phyloP scores from a whole-genome alignment of 2,797 vertebrate species.

The Siniperca undulata region DNA sequence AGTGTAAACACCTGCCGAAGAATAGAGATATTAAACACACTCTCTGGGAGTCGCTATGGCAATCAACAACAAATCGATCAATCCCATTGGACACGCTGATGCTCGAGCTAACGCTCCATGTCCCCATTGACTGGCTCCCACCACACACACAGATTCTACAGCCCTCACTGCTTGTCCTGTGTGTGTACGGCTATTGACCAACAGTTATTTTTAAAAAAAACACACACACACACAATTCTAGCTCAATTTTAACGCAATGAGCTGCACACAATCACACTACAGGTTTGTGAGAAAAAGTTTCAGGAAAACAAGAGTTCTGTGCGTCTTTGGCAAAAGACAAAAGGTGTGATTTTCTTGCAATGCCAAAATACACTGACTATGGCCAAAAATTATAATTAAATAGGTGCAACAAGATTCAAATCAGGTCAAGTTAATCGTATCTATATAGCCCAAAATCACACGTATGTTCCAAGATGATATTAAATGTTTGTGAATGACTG shows the following conservation, averaged over 20 bases:
- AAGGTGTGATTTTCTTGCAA: background rate
- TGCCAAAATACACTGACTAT: background rate
- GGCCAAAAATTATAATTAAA: background rate
- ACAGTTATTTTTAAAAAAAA: conserved; percentile 14
- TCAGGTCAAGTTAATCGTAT: no score
- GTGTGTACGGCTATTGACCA: background rate
- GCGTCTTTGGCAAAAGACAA: background rate
- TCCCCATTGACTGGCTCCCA: conserved; percentile 56
- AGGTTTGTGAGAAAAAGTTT: background rate
- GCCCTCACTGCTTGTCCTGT: background rate
- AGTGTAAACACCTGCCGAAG: conserved; percentile 39
- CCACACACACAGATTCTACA: conserved; percentile 27
- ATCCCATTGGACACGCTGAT: conserved; percentile 71
- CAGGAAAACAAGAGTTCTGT: background rate
- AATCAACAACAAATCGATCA: conserved; percentile 73
- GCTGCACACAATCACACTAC: background rate
- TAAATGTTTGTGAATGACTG: no score
- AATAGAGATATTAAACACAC: conserved; percentile 64
- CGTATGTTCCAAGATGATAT: no score
- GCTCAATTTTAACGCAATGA: conserved; percentile 4
- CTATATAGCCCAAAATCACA: no score
- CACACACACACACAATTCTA: background rate
- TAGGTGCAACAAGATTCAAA: background rate
- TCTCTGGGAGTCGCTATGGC: conserved; percentile 65
- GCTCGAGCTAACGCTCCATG: conserved; percentile 56